Evolutionary conservation across 2,888 invertebrate species (phyloP).

Genomic region (Trissoscelio sp.): DNA sequence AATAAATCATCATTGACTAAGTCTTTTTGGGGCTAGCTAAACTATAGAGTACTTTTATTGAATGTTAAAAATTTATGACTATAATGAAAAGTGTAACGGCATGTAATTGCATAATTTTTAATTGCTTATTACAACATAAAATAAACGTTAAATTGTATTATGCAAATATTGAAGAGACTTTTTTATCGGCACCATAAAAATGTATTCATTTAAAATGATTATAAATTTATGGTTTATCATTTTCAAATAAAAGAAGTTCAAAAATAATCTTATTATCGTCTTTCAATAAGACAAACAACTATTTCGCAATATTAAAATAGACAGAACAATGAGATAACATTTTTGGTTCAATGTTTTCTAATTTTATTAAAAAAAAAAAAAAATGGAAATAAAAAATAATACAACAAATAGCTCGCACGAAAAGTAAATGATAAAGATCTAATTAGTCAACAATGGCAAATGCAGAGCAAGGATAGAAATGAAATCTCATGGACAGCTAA

Average conservation of each 20-base stretch:
- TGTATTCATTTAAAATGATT: too few relatives aligned
- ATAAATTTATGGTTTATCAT: background rate
- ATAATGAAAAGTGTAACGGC: conserved; percentile 39
- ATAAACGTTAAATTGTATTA: conserved; percentile 20
- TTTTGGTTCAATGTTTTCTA: too few relatives aligned
- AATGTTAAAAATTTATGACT: conserved; percentile 17
- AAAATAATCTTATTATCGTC: too few relatives aligned
- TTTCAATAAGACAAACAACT: too few relatives aligned
- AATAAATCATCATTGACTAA: background rate
- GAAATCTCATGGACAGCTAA: conserved; percentile 63
- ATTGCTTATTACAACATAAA: conserved; percentile 26
- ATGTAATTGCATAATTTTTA: conserved; percentile 21
- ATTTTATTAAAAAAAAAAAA: too few relatives aligned
- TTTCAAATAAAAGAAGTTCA: too few relatives aligned
- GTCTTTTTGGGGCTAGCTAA: background rate
- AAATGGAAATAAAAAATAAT: background rate
- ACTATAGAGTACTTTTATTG: conserved; percentile 1
- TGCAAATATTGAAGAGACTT: conserved; percentile 13
- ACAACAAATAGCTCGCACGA: conserved; percentile 14
- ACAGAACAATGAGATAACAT: too few relatives aligned
- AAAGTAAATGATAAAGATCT: conserved; percentile 27
- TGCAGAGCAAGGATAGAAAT: conserved; percentile 66
- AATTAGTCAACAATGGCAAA: conserved; percentile 47
- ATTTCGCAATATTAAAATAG: too few relatives aligned
- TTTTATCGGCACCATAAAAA: background rate